phyloP scores from a whole-genome alignment of 2,888 invertebrate genomes.

The Stenotaenia linearis region DNA sequence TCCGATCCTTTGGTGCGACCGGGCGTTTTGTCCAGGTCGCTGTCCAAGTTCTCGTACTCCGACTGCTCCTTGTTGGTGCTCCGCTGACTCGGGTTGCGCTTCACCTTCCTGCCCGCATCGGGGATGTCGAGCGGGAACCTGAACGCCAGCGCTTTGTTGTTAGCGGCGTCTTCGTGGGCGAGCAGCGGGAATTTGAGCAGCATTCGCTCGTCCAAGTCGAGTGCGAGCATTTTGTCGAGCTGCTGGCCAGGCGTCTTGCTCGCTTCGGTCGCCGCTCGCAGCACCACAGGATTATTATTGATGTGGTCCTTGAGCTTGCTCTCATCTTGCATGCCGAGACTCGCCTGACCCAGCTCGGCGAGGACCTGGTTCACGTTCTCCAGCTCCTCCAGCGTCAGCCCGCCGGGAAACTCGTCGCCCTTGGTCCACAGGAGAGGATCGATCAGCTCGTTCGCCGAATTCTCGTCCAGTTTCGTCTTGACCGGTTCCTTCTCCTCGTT shows the following conservation, averaged over 20 bases:
- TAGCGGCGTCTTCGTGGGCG: constrained; percentile 16
- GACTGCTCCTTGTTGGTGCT: constrained; percentile 42
- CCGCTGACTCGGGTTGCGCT: constrained; percentile 37
- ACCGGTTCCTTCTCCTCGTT: not conserved
- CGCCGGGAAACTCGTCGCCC: not conserved
- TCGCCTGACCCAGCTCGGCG: constrained; percentile 40
- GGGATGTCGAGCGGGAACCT: constrained; percentile 38
- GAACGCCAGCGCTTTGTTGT: constrained; percentile 1
- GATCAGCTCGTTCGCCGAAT: not conserved
- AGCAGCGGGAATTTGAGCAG: constrained; percentile 36
- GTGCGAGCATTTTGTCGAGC: constrained; percentile 45
- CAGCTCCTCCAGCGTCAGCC: constrained; percentile 47
- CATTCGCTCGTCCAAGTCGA: constrained; percentile 38
- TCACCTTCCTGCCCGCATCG: not conserved
- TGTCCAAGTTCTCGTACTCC: constrained; percentile 45
- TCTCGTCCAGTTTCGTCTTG: not conserved
- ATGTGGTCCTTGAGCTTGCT: constrained; percentile 36
- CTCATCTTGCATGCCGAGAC: constrained; percentile 33
- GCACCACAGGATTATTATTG: constrained; percentile 37
- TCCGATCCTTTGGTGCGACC: not conserved
- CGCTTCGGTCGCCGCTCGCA: constrained; percentile 34
- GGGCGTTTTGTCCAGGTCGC: constrained; percentile 38
- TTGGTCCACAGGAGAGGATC: not conserved
- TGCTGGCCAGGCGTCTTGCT: constrained; percentile 53
- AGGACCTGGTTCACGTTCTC: constrained; percentile 43